phyloP scores from a whole-genome alignment of 2,113 vertebrate genomes.

The Nesoenas mayeri region DNA sequence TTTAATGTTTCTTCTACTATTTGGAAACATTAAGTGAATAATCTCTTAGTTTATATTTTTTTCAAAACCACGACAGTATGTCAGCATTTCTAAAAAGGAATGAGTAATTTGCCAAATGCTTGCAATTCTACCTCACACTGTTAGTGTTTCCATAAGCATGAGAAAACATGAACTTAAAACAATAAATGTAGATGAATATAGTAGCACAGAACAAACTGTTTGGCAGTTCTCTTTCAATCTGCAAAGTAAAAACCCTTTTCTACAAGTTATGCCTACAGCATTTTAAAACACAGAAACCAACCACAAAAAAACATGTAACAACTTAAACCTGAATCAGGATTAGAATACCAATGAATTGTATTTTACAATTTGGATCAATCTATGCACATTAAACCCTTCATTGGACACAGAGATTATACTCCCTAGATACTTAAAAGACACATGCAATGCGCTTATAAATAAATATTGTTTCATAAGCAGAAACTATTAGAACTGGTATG shows the following conservation, averaged over 20 bases:
- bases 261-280: neutral
- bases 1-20: neutral
- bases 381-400: neutral
- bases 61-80: neutral
- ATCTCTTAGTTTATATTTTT: neutral
- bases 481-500: conserved; percentile 56
- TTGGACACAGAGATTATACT: neutral
- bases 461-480: conserved; percentile 65
- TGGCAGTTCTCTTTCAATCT: neutral
- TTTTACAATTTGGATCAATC: neutral
- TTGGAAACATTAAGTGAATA: neutral
- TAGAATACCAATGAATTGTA: neutral
- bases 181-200: neutral
- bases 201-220: neutral
- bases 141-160: neutral
- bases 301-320: neutral
- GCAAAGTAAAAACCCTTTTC: neutral
- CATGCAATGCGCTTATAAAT: conserved; percentile 40
- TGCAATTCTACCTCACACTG: neutral
- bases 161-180: neutral
- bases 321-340: neutral
- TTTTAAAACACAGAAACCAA: neutral
- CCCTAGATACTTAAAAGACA: conserved; percentile 16
- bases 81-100: neutral
- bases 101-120: neutral